A percentile compares a stretch with the other conserved stretches of the same genome.
Conservation (phyloP, 1,140 invertebrate species). For the Drosophila rufa region DNA sequence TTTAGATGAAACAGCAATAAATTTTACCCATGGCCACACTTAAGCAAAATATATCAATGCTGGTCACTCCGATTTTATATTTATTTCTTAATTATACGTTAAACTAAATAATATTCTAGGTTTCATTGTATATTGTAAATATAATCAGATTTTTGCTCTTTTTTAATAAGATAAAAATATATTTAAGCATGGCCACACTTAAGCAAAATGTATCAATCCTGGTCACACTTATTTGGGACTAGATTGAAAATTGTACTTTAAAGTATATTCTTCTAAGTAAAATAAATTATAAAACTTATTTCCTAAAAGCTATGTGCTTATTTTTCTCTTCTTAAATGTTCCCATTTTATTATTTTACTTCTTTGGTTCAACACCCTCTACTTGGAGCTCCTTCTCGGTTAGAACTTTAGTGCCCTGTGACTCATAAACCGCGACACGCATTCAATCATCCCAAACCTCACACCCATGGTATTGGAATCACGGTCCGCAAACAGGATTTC, state of each 20-base stretch:
- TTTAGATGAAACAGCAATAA: not conserved
- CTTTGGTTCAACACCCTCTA: not conserved
- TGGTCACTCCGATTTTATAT: not conserved
- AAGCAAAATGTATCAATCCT: not conserved
- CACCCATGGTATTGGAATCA: slow-evolving; percentile 28
- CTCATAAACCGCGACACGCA: slow-evolving; percentile 35
- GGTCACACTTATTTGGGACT: not conserved
- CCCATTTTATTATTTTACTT: not conserved
- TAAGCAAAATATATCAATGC: not conserved
- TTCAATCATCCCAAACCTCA: slow-evolving; percentile 33
- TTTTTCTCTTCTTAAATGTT: not conserved
- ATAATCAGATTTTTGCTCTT: no score
- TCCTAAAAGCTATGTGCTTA: no score
- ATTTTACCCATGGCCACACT: not conserved
- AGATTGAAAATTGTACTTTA: not conserved
- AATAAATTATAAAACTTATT: not conserved
- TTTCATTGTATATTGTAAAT: no score
- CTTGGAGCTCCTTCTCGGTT: no score
- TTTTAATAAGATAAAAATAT: no score
- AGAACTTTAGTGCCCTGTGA: slow-evolving; percentile 22
- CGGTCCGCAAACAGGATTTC: slow-evolving; percentile 33
- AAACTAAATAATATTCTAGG: no score
- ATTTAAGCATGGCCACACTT: not conserved
- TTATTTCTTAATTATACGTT: no score
- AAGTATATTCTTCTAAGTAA: not conserved